phyloP scores from a whole-genome alignment of 2,113 vertebrate species.

The Ploceus nigricollis region DNA sequence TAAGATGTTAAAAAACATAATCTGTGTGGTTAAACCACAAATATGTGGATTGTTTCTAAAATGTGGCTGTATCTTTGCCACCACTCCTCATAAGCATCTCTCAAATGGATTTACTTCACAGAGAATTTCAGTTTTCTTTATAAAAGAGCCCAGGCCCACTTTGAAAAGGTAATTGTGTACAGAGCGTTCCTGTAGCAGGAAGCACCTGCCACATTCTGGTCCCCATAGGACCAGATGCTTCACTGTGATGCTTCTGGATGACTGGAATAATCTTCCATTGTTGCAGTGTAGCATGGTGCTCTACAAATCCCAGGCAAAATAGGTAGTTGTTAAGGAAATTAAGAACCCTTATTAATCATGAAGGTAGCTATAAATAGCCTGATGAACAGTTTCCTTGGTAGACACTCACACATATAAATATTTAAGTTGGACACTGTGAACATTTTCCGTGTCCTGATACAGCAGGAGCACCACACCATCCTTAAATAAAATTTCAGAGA shows the following conservation, averaged over 20 bases:
- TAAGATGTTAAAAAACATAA: background rate
- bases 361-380: background rate
- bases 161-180: background rate
- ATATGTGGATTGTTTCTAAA: background rate
- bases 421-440: background rate
- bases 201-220: background rate
- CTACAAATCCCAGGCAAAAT: background rate
- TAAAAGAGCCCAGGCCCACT: background rate
- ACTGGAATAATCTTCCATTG: background rate
- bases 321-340: background rate
- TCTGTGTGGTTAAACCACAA: background rate
- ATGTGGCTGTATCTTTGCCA: background rate
- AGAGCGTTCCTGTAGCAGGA: background rate
- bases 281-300: background rate
- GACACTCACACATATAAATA: background rate
- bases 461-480: background rate
- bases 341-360: background rate
- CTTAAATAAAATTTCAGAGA: background rate
- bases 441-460: background rate
- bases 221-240: background rate
- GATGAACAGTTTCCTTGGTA: background rate
- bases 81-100: background rate
- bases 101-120: background rate
- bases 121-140: background rate
- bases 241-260: background rate